A percentile compares a stretch with the other conserved stretches of the same genome.
These are phyloP conservation scores for Psittacula derbiana DNA, from an alignment of 2,797 vertebrate species.

Conservation along the genomic window DNA sequence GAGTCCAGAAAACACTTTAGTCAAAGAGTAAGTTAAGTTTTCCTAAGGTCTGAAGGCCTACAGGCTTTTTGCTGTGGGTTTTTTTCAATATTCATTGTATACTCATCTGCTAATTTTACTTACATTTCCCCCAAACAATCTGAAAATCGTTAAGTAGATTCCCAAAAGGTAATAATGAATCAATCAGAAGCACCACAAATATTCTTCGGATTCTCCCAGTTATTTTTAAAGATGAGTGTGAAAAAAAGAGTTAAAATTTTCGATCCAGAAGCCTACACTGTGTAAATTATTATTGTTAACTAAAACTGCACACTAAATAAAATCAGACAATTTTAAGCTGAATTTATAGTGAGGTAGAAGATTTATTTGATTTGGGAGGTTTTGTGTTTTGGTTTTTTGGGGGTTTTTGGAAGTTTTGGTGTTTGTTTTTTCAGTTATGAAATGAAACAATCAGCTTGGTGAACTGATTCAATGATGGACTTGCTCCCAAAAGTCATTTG, in stretches of 20 bases:
- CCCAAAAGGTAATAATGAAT: neutral
- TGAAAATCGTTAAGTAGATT: neutral
- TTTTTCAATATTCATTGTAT: neutral
- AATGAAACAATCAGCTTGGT: neutral
- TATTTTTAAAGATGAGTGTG: neutral
- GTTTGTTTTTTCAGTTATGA: neutral
- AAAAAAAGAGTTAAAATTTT: neutral
- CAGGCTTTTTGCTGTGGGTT: neutral
- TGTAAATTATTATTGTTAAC: neutral
- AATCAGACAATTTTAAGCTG: neutral
- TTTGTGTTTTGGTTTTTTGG: neutral
- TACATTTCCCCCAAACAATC: neutral
- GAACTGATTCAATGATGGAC: neutral
- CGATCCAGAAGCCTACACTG: neutral
- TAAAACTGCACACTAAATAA: neutral
- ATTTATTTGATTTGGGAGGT: neutral
- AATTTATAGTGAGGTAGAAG: neutral
- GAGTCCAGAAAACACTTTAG: neutral
- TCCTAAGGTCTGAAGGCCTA: neutral
- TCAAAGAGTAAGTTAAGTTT: neutral
- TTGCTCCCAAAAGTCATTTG: constrained; percentile 15
- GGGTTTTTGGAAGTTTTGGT: neutral
- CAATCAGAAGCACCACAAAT: neutral
- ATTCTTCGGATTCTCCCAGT: neutral
- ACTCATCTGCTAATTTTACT: neutral